These are phyloP conservation scores for Scaptomyza graminum DNA, from an alignment of 1,140 invertebrate species.

Conservation along the genomic window DNA sequence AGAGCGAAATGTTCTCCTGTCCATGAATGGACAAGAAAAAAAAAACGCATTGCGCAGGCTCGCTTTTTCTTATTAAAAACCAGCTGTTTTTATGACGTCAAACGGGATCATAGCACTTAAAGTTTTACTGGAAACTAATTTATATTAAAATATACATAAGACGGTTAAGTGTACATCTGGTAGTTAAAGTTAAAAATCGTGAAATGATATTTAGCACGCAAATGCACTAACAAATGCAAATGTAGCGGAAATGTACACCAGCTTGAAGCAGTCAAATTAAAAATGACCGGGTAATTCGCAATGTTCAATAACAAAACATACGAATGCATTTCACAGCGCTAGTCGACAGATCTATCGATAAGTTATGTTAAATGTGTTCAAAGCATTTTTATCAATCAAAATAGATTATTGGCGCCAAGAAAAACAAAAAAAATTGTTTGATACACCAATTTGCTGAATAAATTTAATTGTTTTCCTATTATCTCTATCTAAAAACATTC, in stretches of 20 bases:
- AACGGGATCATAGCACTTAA: not conserved
- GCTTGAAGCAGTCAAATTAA: not conserved
- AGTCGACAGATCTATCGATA: not conserved
- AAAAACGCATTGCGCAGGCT: not conserved
- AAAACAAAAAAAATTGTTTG: too few species aligned
- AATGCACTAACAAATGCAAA: not conserved
- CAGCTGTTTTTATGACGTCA: constrained; percentile 1
- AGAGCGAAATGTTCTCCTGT: not conserved
- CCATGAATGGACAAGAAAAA: not conserved
- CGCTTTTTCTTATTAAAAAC: not conserved
- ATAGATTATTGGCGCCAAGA: too few species aligned
- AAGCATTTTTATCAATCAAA: too few species aligned
- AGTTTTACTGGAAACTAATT: not conserved
- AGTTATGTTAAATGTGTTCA: not conserved
- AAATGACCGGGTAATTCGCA: not conserved
- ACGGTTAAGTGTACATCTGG: not conserved
- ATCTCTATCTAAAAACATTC: too few species aligned
- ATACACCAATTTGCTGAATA: too few species aligned
- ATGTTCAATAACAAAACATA: not conserved
- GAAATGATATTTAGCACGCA: not conserved
- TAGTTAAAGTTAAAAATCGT: too few species aligned
- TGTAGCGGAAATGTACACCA: not conserved
- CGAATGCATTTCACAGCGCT: not conserved
- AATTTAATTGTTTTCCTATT: too few species aligned
- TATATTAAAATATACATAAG: not conserved